These are phyloP conservation scores for Ameiurus melas DNA, from an alignment of 2,113 vertebrate genomes.

Conservation along the genomic window DNA sequence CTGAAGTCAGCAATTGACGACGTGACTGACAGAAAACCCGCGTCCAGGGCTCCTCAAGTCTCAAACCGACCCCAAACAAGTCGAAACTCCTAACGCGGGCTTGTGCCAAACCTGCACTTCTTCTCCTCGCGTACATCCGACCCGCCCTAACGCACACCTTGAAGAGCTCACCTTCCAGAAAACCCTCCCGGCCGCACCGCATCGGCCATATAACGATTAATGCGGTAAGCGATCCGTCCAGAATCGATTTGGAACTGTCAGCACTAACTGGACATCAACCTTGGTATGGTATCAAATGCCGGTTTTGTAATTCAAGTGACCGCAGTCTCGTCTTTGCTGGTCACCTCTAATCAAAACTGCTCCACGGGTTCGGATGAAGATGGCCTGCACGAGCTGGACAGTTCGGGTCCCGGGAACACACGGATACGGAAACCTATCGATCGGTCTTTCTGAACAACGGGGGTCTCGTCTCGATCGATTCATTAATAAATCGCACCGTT, in stretches of 20 bases:
- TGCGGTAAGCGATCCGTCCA: slow-evolving; percentile 73
- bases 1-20: neutral
- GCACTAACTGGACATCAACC: slow-evolving; percentile 77
- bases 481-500: neutral
- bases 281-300: slow-evolving; percentile 71
- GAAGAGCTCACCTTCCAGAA: slow-evolving; percentile 45
- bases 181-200: slow-evolving; percentile 37
- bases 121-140: neutral
- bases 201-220: slow-evolving; percentile 67
- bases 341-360: slow-evolving; percentile 69
- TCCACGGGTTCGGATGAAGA: slow-evolving; percentile 50
- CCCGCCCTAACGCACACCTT: slow-evolving; percentile 30
- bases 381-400: slow-evolving; percentile 39
- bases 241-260: slow-evolving; percentile 76
- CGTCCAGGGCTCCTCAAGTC: neutral
- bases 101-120: neutral
- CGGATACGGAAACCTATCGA: neutral
- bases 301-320: slow-evolving; percentile 70
- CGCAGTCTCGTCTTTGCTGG: slow-evolving; percentile 70
- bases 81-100: neutral
- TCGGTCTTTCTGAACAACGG: neutral
- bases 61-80: neutral
- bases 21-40: slow-evolving; percentile 21
- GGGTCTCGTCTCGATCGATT: neutral
- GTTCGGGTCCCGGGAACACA: neutral